Conservation (phyloP, 2,113 vertebrate species). For the Dasyornis broadbenti region DNA sequence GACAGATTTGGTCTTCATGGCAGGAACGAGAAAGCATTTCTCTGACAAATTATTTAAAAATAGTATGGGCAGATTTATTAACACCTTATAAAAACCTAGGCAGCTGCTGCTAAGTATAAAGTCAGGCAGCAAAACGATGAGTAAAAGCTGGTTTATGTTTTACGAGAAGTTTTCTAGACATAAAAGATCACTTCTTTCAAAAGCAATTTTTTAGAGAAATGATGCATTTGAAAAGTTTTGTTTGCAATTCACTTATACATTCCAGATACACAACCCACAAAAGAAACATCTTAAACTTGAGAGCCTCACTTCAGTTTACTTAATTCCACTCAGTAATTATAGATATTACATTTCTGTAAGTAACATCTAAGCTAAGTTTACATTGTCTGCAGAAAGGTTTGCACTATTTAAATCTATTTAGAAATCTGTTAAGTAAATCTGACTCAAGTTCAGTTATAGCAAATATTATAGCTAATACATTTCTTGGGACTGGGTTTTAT, state of each 20-base stretch:
- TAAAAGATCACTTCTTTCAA: neutral
- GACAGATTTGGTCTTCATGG: neutral
- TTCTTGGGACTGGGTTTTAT: neutral
- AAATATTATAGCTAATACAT: constrained; percentile 37
- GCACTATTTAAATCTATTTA: constrained; percentile 41
- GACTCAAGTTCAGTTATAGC: neutral
- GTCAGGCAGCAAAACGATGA: neutral
- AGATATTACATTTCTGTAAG: neutral
- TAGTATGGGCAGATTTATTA: constrained; percentile 25
- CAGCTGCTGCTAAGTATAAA: constrained; percentile 30
- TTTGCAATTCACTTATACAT: neutral
- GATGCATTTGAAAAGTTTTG: neutral
- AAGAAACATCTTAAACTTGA: neutral
- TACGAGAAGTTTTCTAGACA: neutral
- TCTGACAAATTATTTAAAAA: constrained; percentile 54
- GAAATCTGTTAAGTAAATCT: constrained; percentile 40
- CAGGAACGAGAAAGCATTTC: constrained; percentile 34
- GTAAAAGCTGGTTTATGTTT: constrained; percentile 3
- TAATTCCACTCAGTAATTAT: neutral
- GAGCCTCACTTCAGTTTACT: neutral
- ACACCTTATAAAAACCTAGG: constrained; percentile 37
- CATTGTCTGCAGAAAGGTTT: constrained; percentile 2
- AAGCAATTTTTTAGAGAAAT: neutral
- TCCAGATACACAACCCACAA: neutral
- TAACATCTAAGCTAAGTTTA: constrained; percentile 4